phyloP scores from a whole-genome alignment of 2,797 vertebrate species.

The Chloroceryle inda region DNA sequence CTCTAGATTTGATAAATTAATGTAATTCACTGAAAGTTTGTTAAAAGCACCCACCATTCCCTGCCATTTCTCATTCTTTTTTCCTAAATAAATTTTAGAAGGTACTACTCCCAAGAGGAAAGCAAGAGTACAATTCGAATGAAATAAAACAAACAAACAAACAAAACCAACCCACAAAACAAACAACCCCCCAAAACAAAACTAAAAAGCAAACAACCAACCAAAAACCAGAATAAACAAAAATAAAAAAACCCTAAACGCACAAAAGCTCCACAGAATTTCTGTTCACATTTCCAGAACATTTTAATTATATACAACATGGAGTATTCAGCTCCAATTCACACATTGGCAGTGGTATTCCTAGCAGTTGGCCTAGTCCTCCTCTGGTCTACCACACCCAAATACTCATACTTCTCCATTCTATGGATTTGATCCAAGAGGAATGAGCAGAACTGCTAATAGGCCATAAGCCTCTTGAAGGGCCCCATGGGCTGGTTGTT shows the following conservation, averaged over 20 bases:
- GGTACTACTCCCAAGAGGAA: background rate
- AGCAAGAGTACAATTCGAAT: background rate
- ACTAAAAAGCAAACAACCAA: too few relatives aligned
- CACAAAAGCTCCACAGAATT: background rate
- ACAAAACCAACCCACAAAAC: too few relatives aligned
- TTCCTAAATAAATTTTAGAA: background rate
- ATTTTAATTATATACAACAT: background rate
- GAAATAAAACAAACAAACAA: background rate
- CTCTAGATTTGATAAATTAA: background rate
- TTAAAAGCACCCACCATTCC: accelerated
- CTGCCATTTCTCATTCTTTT: background rate
- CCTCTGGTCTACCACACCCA: background rate
- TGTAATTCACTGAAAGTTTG: background rate
- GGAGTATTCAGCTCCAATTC: background rate
- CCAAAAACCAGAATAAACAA: too few relatives aligned
- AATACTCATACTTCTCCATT: background rate
- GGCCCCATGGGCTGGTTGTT: background rate
- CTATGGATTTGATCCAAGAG: background rate
- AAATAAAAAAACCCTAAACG: too few relatives aligned
- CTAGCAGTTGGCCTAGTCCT: background rate
- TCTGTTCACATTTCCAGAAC: background rate
- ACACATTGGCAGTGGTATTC: background rate
- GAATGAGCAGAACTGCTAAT: background rate
- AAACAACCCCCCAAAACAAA: too few relatives aligned
- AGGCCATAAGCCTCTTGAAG: background rate